Evolutionary conservation across 2,888 invertebrate species (phyloP), one percentile per base, ranked within the genome.

Genomic region (Mystacides longicornis): DNA sequence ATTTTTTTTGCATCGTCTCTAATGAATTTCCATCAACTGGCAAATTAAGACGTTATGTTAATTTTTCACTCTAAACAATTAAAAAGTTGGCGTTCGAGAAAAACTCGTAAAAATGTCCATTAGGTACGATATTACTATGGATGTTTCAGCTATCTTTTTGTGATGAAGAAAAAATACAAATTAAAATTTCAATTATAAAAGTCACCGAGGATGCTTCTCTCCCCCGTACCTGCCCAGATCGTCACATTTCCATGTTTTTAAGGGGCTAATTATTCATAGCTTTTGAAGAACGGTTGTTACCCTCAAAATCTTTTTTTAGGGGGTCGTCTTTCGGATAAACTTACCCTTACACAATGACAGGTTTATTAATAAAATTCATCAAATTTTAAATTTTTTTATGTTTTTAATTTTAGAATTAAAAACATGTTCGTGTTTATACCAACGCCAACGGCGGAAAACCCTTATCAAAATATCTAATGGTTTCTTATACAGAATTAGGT

Each of bases 211-310:
- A 37, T 37, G 3, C 3, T 3, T 16, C 37, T 16, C 37, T 14
- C 37, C 37, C 14, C 37, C 16, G 14, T 16, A 37, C 37, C 37
- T 37, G 37, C 37, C 37, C 37, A n/a, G 37, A 14, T 37, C 14
- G 3, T 45, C 27, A 31, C 45, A 19, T 50, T 45, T 45, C 37
- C 51, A 22, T 20, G 48, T 23, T 49, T 49, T 47, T 48, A 42
- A 46, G 49, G 53, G 52, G 52, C 58, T 58, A 55, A 58, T 58
- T 53, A 58, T 58, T 58, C 58, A 56, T 53, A 53, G 53, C 42
- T 47, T 47, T 49, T 47, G 45, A 51, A 56, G 55, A 55, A 58
- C 21, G 43, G 49, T 16, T 27, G 33, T 43, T 37, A 46, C 33
- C 33, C 45, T 19, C 20, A 49, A 27, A 18, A 45, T 46, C 9